Evolutionary conservation across 2,888 invertebrate species (phyloP), one percentile per base, ranked within the genome.

Genomic region (Coelogynopora nodosa): DNA sequence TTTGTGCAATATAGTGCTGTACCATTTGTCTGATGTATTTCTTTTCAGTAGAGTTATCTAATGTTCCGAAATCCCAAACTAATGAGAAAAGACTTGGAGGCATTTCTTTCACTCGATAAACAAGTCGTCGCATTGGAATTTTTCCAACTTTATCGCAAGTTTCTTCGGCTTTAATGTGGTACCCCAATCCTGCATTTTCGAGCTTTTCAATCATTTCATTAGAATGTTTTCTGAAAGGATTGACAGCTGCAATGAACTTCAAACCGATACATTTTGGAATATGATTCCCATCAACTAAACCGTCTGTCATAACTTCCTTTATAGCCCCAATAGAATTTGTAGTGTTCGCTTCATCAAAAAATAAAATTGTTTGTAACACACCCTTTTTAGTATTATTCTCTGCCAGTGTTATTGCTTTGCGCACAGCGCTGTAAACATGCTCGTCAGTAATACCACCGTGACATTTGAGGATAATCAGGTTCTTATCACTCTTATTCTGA

Each of bases 61-160:
- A 88, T 85, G 90, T 90, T 30, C 91, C 91, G 88, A 91, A 91
- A 89, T 91, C 91, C 91, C 91, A 91, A 67, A 91, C 90, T 30
- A 91, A 89, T 0, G 91, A 90, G 23, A 90, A 88, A 88, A 91
- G 88, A 88, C 91, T 91, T 87, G 90, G 90, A 84, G 91, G 90
- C 81, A 91, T 88, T 0, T 91, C 89, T 88, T 90, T 90, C 0
- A 91, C 91, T 30, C 91, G 87, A 89, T 91, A 91, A 26, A 91
- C 91, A 82, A 91, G 89, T 85, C 90, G 89, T 80, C 91, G 88
- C 90, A 91, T 90, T 23, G 91, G 91, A 31, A 91, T 89, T 84
- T 84, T 67, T 88, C 89, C 89, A 26, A 89, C 86, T 85, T 86
- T 88, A 67, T 89, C 89, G 27, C 88, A 88, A 0, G 90, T 90